Percentiles rank a stretch among this genome's conserved stretches.
Evolutionary conservation across 1,140 invertebrate genomes (phyloP).

Genomic region (Diploscapter pachys): DNA sequence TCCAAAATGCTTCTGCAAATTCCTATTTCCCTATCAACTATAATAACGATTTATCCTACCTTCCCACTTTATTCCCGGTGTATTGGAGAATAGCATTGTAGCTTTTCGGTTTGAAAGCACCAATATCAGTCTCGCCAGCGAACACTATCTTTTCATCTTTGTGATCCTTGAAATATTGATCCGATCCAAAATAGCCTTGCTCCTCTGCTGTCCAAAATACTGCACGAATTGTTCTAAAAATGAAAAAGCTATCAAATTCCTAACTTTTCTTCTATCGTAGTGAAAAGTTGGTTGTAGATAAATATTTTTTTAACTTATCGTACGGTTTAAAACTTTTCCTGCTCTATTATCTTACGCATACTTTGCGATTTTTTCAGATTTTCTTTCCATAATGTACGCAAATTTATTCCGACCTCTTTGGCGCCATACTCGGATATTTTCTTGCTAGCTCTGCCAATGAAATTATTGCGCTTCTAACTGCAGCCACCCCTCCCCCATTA

Average conservation of each 20-base stretch:
- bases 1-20: constrained; percentile 49
- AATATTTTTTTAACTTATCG: no score
- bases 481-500: constrained; percentile 75
- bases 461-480: constrained; percentile 74
- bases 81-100: constrained; percentile 42
- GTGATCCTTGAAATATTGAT: constrained; percentile 66
- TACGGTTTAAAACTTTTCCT: no score
- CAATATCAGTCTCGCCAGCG: constrained; percentile 78
- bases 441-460: constrained; percentile 70
- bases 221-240: constrained; percentile 67
- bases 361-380: constrained; percentile 14
- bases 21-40: constrained; percentile 44
- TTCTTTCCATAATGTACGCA: background rate
- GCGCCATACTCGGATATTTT: constrained; percentile 44
- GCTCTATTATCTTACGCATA: background rate
- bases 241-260: background rate
- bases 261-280: constrained; percentile 8
- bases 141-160: constrained; percentile 67
- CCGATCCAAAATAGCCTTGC: constrained; percentile 69
- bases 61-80: constrained; percentile 22
- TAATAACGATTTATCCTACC: constrained; percentile 45
- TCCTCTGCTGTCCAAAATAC: constrained; percentile 83
- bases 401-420: constrained; percentile 38
- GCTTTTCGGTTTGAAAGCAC: constrained; percentile 71
- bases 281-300: background rate